phyloP scores from a whole-genome alignment of 92 coral and sea anemone species.

The Zoanthus gigantus region DNA sequence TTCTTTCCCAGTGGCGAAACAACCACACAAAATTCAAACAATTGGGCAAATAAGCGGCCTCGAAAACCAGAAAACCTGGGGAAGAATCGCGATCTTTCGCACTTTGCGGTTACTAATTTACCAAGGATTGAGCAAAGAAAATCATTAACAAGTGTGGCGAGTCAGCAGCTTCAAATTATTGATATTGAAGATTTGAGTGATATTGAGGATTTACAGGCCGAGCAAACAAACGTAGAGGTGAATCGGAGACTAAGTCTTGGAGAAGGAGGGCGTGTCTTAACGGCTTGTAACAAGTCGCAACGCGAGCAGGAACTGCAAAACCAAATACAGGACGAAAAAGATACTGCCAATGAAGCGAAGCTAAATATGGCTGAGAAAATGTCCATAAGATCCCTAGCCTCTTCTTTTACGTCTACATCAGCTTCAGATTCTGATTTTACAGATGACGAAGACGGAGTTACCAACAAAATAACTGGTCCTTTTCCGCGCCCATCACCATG shows the following conservation, averaged over 20 bases:
- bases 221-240: neutral
- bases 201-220: neutral
- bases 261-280: neutral
- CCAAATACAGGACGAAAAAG: neutral
- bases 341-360: neutral
- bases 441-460: neutral
- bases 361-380: neutral
- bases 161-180: slow-evolving; percentile 1
- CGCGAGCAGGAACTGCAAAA: neutral
- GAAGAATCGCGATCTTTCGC: neutral
- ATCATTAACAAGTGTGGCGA: neutral
- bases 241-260: neutral
- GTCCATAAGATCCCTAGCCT: neutral
- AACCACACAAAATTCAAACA: neutral
- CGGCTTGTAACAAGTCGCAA: neutral
- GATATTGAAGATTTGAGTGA: slow-evolving; percentile 29
- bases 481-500: slow-evolving; percentile 38
- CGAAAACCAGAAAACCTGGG: neutral
- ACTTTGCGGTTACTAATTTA: neutral
- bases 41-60: slow-evolving; percentile 1
- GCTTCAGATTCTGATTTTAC: slow-evolving; percentile 32
- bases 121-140: neutral
- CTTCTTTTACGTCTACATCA: slow-evolving; percentile 19
- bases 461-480: neutral
- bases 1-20: slow-evolving; percentile 9